These are phyloP conservation scores for Proctacanthus coquilletti DNA, from an alignment of 1,140 invertebrate genomes.

Conservation along the genomic window DNA sequence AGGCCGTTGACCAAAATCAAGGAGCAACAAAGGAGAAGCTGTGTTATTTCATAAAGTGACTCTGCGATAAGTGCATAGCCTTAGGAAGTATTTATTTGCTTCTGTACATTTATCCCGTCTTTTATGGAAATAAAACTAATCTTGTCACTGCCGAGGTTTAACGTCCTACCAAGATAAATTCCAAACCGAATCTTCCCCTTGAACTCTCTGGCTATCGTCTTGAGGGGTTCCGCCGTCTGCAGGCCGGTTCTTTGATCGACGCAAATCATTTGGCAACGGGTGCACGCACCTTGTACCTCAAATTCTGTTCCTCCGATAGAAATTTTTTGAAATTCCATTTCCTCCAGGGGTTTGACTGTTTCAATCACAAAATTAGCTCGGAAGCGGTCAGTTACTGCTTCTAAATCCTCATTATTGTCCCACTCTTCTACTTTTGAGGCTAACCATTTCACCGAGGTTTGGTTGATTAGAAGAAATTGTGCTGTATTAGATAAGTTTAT, in stretches of 20 bases:
- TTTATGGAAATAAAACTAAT: no score
- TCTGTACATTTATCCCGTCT: no score
- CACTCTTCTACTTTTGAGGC: conserved; percentile 36
- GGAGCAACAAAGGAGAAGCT: conserved; percentile 24
- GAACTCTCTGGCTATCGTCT: conserved; percentile 56
- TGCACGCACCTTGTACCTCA: conserved; percentile 61
- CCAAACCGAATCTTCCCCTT: conserved; percentile 64
- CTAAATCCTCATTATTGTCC: conserved; percentile 33
- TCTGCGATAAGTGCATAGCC: no score
- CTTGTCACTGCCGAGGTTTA: no score
- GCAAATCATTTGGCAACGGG: conserved; percentile 87
- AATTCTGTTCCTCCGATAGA: conserved; percentile 41
- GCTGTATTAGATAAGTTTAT: conserved; percentile 74
- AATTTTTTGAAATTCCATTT: conserved; percentile 55
- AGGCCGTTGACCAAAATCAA: conserved; percentile 21
- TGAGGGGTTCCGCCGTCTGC: conserved; percentile 69
- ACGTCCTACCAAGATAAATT: no score
- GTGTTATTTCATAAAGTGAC: no score
- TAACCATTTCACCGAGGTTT: conserved; percentile 56
- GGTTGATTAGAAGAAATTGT: conserved; percentile 71
- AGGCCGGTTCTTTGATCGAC: conserved; percentile 71
- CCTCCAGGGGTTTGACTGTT: conserved; percentile 48
- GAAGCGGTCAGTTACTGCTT: conserved; percentile 45
- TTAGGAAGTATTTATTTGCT: no score
- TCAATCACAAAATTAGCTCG: conserved; percentile 51